phyloP scores from a whole-genome alignment of 2,888 invertebrate genomes.

The Pyralis farinalis region DNA sequence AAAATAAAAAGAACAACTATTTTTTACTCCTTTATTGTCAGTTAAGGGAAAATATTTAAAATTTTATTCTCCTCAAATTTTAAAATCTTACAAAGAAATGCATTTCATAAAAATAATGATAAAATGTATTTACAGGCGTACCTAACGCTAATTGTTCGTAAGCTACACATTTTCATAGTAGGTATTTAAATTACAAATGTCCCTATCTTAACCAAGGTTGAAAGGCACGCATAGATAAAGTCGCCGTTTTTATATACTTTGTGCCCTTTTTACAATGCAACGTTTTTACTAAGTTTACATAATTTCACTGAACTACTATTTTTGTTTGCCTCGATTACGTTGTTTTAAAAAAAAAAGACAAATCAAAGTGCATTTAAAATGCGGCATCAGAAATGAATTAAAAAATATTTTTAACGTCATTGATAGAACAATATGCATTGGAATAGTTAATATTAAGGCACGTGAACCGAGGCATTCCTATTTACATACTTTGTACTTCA shows the following conservation, averaged over 20 bases:
- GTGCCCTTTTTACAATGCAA: constrained; percentile 34
- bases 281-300: constrained; percentile 7
- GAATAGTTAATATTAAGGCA: no score
- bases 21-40: constrained; percentile 78
- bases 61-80: constrained; percentile 69
- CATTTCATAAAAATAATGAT: constrained; percentile 76
- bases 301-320: constrained; percentile 5
- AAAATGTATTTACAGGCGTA: constrained; percentile 69
- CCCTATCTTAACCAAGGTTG: constrained; percentile 41
- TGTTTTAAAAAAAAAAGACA: neutral
- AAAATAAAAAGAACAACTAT: constrained; percentile 24
- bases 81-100: constrained; percentile 72
- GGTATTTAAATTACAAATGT: constrained; percentile 63
- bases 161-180: constrained; percentile 45
- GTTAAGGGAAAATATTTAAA: constrained; percentile 74
- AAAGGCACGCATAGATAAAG: constrained; percentile 57
- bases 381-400: no score
- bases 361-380: no score
- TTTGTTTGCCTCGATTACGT: constrained; percentile 4
- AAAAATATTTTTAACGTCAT: no score
- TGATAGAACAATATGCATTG: no score
- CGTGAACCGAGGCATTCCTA: constrained; percentile 13
- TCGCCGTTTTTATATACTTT: constrained; percentile 23
- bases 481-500: constrained; percentile 41
- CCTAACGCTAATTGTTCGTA: constrained; percentile 32